A percentile compares a stretch with the other conserved stretches of the same genome.
Evolutionary conservation across 2,113 vertebrate species (phyloP).

Genomic region (Clarias macrocephalus): DNA sequence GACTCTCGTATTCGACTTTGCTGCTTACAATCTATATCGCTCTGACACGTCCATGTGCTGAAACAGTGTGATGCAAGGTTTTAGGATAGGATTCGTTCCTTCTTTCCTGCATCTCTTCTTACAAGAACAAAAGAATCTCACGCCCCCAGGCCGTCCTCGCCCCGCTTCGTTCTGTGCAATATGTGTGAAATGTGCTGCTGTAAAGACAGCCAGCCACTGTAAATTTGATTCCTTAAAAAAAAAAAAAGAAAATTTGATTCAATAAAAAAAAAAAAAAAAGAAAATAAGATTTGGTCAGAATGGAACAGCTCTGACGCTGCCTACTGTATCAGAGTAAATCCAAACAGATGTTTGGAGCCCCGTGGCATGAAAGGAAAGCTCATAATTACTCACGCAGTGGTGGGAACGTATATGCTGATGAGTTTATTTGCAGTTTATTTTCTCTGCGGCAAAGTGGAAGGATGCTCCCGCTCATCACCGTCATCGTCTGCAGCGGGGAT

Average conservation of each 20-base stretch:
- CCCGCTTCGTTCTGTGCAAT: conserved; percentile 25
- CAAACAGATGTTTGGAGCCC: conserved; percentile 34
- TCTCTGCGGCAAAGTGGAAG: not conserved
- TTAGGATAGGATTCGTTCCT: conserved; percentile 20
- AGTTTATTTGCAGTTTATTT: not conserved
- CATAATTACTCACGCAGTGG: conserved; percentile 20
- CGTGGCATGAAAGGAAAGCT: conserved; percentile 6
- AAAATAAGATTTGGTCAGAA: conserved; percentile 11
- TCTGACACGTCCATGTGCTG: conserved; percentile 28
- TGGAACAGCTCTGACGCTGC: not conserved
- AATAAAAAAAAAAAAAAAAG: too few species aligned
- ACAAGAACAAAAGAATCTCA: conserved; percentile 23
- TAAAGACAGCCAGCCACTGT: not conserved
- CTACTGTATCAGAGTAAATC: not conserved
- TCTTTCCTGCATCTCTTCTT: conserved; percentile 28
- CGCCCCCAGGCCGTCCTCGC: conserved; percentile 21
- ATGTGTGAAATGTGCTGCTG: conserved; percentile 25
- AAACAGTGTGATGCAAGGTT: conserved; percentile 50
- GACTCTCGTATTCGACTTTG: conserved; percentile 10
- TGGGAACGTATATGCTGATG: not conserved
- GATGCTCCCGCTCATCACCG: not conserved
- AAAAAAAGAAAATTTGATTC: too few species aligned
- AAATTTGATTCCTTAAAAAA: not conserved
- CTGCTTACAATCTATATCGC: conserved; percentile 11
- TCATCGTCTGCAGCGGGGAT: not conserved